Conservation (phyloP, 1,140 invertebrate genomes). For the Drosophila bocki region DNA sequence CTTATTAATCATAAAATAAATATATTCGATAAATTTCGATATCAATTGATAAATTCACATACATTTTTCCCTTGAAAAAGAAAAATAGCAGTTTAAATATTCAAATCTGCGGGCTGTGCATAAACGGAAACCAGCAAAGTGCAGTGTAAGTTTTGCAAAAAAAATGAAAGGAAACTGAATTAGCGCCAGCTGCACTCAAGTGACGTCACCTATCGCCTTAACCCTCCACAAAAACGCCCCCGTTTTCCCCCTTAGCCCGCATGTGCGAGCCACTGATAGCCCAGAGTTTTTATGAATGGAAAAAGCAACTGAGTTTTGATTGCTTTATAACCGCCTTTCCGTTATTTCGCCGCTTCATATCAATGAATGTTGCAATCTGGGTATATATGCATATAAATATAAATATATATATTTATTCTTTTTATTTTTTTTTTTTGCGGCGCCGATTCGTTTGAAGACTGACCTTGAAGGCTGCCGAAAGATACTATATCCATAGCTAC, state of each 20-base stretch:
- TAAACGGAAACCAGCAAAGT: slow-evolving; percentile 45
- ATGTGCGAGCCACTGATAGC: slow-evolving; percentile 53
- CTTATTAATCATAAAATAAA: no score
- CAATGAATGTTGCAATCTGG: slow-evolving; percentile 54
- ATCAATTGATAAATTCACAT: no score
- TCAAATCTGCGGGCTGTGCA: slow-evolving; percentile 33
- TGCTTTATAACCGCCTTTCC: slow-evolving; percentile 59
- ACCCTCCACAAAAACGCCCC: slow-evolving; percentile 35
- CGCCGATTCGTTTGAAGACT: slow-evolving; percentile 68
- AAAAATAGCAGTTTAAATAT: neutral
- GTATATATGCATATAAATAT: neutral
- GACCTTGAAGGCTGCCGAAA: slow-evolving; percentile 59
- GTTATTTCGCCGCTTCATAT: slow-evolving; percentile 51
- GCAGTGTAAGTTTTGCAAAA: slow-evolving; percentile 22
- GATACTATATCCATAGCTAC: slow-evolving; percentile 20
- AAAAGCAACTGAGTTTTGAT: slow-evolving; percentile 66
- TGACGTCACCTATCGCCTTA: slow-evolving; percentile 62
- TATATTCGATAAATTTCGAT: no score
- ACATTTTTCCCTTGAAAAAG: neutral
- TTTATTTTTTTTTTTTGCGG: slow-evolving; percentile 18
- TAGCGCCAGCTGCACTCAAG: slow-evolving; percentile 71
- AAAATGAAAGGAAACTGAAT: slow-evolving; percentile 31
- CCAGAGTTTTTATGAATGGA: slow-evolving; percentile 73
- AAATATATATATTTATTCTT: neutral
- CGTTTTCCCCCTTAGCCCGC: slow-evolving; percentile 21